Conservation (phyloP, 2,888 invertebrate genomes). For the Noctua fimbriata region DNA sequence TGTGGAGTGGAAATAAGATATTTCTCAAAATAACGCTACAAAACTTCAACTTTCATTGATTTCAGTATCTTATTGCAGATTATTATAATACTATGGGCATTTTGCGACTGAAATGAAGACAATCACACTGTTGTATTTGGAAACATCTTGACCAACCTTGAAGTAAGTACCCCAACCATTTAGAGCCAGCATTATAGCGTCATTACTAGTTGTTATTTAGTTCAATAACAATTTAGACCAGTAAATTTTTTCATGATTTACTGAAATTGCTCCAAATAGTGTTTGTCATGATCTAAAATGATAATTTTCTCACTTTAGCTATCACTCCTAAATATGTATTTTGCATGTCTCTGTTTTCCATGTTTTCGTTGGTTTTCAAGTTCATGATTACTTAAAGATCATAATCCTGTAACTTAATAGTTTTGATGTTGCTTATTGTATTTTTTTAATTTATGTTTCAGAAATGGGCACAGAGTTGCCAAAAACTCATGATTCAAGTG, state of each 20-base stretch:
- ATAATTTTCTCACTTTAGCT: neutral
- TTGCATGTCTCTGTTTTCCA: slow-evolving; percentile 36
- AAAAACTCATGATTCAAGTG: slow-evolving; percentile 88
- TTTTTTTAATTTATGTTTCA: slow-evolving; percentile 71
- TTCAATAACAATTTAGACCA: slow-evolving; percentile 12
- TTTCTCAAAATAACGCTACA: slow-evolving; percentile 61
- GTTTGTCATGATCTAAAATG: slow-evolving; percentile 13
- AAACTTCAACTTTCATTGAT: slow-evolving; percentile 34
- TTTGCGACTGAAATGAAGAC: slow-evolving; percentile 85
- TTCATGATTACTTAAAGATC: slow-evolving; percentile 65
- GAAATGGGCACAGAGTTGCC: slow-evolving; percentile 90
- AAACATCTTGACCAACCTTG: slow-evolving; percentile 90
- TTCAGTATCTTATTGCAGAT: slow-evolving; percentile 75
- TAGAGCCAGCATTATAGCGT: slow-evolving; percentile 66
- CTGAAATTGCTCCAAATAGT: neutral
- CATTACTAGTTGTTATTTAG: slow-evolving; percentile 64
- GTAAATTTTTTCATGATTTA: slow-evolving; percentile 4
- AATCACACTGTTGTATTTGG: slow-evolving; percentile 80
- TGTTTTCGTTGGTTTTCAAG: slow-evolving; percentile 60
- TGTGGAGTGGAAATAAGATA: slow-evolving; percentile 75
- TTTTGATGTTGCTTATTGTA: slow-evolving; percentile 7
- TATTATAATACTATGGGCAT: slow-evolving; percentile 70
- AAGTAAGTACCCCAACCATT: slow-evolving; percentile 83
- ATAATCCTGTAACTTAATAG: slow-evolving; percentile 26
- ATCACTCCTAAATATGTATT: slow-evolving; percentile 11